Evolutionary conservation across 2,888 invertebrate genomes (phyloP).

Genomic region (Hydriomena furcata): DNA sequence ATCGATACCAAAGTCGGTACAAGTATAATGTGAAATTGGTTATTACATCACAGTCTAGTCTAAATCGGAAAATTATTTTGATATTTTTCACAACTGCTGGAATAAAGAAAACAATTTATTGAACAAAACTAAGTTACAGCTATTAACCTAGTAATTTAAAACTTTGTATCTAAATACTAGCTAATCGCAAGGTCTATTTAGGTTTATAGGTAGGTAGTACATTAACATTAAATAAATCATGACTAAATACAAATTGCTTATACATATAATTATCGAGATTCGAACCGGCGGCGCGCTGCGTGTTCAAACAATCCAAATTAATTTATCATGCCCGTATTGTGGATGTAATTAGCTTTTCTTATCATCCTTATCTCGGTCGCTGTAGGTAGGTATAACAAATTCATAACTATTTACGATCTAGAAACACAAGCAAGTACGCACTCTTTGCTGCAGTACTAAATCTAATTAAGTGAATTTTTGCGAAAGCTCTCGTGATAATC

Average conservation of each 20-base stretch:
- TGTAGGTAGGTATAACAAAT: conserved; percentile 14
- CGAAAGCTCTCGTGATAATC: conserved; percentile 19
- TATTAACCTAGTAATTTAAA: too few relatives aligned
- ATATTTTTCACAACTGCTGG: too few relatives aligned
- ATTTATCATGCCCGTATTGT: conserved; percentile 21
- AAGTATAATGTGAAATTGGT: too few relatives aligned
- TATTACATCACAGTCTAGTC: too few relatives aligned
- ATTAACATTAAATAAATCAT: background rate
- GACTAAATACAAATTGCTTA: conserved; percentile 21
- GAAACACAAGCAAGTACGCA: conserved; percentile 11
- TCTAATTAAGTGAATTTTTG: conserved; percentile 13
- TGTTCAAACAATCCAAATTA: conserved; percentile 28
- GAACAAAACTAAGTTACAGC: too few relatives aligned
- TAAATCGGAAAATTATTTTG: too few relatives aligned
- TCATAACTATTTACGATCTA: conserved; percentile 22
- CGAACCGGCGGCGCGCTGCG: background rate
- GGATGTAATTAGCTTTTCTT: conserved; percentile 21
- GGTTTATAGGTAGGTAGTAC: too few relatives aligned
- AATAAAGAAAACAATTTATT: too few relatives aligned
- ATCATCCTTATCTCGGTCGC: conserved; percentile 21
- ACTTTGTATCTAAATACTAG: too few relatives aligned
- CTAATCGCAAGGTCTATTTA: too few relatives aligned
- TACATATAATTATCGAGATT: conserved; percentile 14
- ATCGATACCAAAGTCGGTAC: conserved; percentile 9
- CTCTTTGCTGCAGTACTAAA: conserved; percentile 20